Evolutionary conservation across 2,888 invertebrate species (phyloP), one percentile per base, ranked within the genome.

Genomic region (Dolichomitus sp.): DNA sequence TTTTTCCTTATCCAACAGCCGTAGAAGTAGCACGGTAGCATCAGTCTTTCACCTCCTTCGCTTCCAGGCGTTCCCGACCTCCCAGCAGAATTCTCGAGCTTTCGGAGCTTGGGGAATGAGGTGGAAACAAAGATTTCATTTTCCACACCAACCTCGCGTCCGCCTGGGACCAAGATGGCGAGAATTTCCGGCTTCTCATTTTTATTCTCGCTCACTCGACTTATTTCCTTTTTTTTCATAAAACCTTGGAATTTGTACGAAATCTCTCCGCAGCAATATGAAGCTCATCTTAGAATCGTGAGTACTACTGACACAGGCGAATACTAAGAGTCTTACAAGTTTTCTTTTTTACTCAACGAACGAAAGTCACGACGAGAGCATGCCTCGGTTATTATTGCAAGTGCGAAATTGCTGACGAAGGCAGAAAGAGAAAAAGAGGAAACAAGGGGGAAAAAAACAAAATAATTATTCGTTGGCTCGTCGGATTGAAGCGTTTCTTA

Each of bases 71-170:
- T 84, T 77, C 88, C 81, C 87, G 82, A n/a, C 52, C 23, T 37
- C 59, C 27, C 37, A 33, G 17, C 52, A 19, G 42, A 37, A 54
- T 50, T 17, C 68, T 61, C 69, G 68, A 61, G 61, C 68, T 57
- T 23, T 14, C 27, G 52, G 63, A 45, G 37, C 12, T 33, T 45
- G 23, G 27, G 57, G 59, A 66, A 59, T 68, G 30, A 27, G 63
- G 30, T 19, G 81, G 83, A 86, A 90, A 90, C 89, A 90, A 91
- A 91, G 89, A 91, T 90, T 89, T 87, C 87, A 87, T 89, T 90
- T 90, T 87, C 84, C 84, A 82, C 86, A 66, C 83, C 75, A 84
- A 7, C 78, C 33, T 61, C 17, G 3, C 84, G 81, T 84, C 80
- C 61, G 80, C 78, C 69, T 81, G 79, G 77, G 61, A 68, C 76